Percentiles rank a stretch among this genome's conserved stretches.
These are phyloP conservation scores for Opisthograptis luteolata DNA, from an alignment of 2,888 invertebrate genomes.

Conservation along the genomic window DNA sequence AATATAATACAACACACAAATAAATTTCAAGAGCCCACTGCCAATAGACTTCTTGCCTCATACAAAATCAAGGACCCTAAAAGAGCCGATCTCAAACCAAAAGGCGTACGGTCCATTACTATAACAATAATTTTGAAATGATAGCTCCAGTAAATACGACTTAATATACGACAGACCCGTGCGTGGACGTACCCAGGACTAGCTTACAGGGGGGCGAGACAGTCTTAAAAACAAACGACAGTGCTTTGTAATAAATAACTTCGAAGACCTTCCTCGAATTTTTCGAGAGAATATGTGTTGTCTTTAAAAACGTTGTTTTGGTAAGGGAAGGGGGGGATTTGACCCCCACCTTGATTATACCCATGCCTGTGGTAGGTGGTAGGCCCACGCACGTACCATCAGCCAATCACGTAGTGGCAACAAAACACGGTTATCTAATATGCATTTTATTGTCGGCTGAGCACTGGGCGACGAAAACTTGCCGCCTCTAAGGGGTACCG, in stretches of 20 bases:
- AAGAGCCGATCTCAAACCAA: constrained; percentile 21
- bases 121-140: constrained; percentile 41
- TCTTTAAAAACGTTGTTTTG: constrained; percentile 3
- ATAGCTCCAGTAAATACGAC: constrained; percentile 44
- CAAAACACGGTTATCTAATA: constrained; percentile 81
- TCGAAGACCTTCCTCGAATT: too few species aligned
- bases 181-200: constrained; percentile 7
- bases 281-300: too few species aligned
- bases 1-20: too few species aligned
- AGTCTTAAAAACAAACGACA: too few species aligned
- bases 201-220: background rate
- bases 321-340: too few species aligned
- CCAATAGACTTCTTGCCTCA: constrained; percentile 29
- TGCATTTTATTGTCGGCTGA: constrained; percentile 77
- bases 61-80: constrained; percentile 24
- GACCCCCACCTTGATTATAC: background rate
- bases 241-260: too few species aligned
- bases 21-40: background rate
- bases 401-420: constrained; percentile 75
- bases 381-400: constrained; percentile 40
- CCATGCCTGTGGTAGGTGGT: background rate
- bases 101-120: constrained; percentile 30
- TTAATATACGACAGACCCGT: constrained; percentile 40
- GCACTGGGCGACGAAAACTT: constrained; percentile 59
- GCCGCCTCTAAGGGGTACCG: constrained; percentile 48